Evolutionary conservation across 92 coral and sea anemone species (phyloP).

Genomic region (Phenganax stokvisi): DNA sequence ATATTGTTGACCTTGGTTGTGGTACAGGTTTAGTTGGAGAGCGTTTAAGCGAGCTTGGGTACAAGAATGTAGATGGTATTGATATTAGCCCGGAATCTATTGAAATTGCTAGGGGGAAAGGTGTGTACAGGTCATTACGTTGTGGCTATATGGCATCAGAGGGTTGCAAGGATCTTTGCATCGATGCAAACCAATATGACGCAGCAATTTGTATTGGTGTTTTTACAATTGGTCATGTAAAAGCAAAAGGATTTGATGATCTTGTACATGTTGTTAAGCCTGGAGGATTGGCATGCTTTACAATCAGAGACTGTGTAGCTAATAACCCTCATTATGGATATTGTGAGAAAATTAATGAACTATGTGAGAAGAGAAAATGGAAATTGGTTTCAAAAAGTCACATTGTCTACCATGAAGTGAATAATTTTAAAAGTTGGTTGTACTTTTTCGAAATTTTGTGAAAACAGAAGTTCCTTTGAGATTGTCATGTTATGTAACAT

Average conservation of each 20-base stretch:
- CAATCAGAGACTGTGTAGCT: conserved; percentile 75
- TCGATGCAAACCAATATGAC: conserved; percentile 56
- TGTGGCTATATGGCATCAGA: conserved; percentile 25
- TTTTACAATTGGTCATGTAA: conserved; percentile 67
- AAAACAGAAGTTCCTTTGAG: not conserved
- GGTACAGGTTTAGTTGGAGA: conserved; percentile 89
- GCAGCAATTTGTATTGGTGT: conserved; percentile 78
- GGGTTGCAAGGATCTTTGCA: conserved; percentile 31
- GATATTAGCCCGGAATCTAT: conserved; percentile 72
- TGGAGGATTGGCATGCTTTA: conserved; percentile 79
- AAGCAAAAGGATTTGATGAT: conserved; percentile 88
- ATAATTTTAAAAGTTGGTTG: conserved; percentile 54
- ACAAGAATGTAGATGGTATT: conserved; percentile 69
- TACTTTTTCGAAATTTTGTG: conserved; percentile 65
- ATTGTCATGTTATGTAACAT: too few species aligned
- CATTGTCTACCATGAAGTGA: conserved; percentile 65
- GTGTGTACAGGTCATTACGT: conserved; percentile 42
- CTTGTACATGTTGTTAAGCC: conserved; percentile 82
- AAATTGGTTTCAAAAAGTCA: conserved; percentile 53
- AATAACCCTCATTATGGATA: conserved; percentile 63
- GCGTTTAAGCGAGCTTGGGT: conserved; percentile 50
- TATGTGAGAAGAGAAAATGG: conserved; percentile 62
- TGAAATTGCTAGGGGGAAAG: conserved; percentile 62
- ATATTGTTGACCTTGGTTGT: conserved; percentile 82
- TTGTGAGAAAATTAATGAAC: conserved; percentile 65